Evolutionary conservation across 2,113 vertebrate genomes (phyloP).

Genomic region (Tor tambroides): DNA sequence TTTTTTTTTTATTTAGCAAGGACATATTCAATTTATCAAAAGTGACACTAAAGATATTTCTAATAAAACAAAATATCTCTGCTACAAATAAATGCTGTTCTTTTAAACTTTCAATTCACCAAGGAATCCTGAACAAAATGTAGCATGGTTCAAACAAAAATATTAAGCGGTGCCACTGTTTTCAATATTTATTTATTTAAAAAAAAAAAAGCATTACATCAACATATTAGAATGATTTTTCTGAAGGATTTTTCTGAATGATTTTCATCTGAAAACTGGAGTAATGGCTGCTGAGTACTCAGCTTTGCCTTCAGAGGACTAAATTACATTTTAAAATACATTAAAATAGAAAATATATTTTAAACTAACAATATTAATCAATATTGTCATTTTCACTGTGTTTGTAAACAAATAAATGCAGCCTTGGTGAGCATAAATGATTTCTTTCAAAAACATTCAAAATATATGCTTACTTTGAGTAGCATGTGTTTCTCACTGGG

Average conservation of each 20-base stretch:
- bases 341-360: not conserved
- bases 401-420: not conserved
- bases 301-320: not conserved
- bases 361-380: not conserved
- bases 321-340: not conserved
- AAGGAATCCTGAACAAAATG: not conserved
- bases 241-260: not conserved
- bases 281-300: not conserved
- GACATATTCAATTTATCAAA: not conserved
- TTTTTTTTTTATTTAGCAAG: not conserved
- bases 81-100: not conserved
- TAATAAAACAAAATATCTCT: not conserved
- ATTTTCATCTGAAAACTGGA: not conserved
- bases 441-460: not conserved
- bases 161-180: not conserved
- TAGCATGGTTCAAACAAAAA: not conserved
- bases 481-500: constrained; percentile 97
- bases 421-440: not conserved
- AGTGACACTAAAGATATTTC: not conserved
- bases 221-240: not conserved
- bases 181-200: not conserved
- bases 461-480: constrained; percentile 83
- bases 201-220: not conserved
- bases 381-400: not conserved
- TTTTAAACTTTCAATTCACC: not conserved